Conservation (phyloP, 1,140 invertebrate genomes). For the Diachasmimorpha longicaudata region DNA sequence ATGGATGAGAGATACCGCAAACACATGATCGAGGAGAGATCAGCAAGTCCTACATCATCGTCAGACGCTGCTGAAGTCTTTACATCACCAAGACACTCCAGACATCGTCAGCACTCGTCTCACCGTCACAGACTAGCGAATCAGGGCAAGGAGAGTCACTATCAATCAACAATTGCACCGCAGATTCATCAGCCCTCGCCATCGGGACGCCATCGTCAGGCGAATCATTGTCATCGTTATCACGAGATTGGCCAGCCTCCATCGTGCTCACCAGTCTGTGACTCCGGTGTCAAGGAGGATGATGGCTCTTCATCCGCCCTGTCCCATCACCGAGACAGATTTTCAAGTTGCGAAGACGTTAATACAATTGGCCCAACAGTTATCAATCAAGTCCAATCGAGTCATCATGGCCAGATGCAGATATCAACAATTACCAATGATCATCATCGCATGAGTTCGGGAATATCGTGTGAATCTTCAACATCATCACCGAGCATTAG, state of each 20-base stretch:
- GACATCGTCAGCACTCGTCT: constrained; percentile 20
- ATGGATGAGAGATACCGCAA: constrained; percentile 15
- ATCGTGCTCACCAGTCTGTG: constrained; percentile 18
- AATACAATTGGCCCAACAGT: not conserved
- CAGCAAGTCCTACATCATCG: constrained; percentile 15
- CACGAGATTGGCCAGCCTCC: constrained; percentile 15
- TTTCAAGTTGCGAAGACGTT: constrained; percentile 17
- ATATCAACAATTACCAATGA: constrained; percentile 18
- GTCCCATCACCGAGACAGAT: constrained; percentile 21
- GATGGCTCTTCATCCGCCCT: constrained; percentile 11
- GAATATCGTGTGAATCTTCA: constrained; percentile 53
- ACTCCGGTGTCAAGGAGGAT: constrained; percentile 21
- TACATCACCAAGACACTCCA: not conserved
- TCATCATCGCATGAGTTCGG: constrained; percentile 51
- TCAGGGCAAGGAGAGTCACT: constrained; percentile 7
- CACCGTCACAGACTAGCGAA: constrained; percentile 13
- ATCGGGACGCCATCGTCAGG: not conserved
- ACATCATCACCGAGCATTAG: constrained; percentile 48
- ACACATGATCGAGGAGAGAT: constrained; percentile 10
- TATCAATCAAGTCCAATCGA: not conserved
- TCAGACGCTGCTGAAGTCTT: constrained; percentile 16
- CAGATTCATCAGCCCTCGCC: constrained; percentile 9
- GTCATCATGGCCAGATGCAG: not conserved
- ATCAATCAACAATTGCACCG: not conserved
- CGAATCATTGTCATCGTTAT: constrained; percentile 19